Evolutionary conservation across 2,888 invertebrate species (phyloP).

Genomic region (Synergus gifuensis): DNA sequence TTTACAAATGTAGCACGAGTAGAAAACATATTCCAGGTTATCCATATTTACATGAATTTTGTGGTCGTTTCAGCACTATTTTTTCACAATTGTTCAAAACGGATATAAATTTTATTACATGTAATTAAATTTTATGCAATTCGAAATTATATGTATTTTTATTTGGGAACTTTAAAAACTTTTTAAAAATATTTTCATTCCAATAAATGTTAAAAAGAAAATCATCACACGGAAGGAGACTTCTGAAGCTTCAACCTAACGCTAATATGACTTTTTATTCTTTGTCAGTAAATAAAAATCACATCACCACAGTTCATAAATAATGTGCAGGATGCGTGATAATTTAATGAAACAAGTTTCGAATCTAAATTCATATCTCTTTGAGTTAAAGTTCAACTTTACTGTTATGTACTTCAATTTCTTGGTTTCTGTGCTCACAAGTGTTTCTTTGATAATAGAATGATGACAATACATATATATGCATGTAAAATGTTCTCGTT

Average conservation of each 20-base stretch:
- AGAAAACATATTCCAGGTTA: neutral
- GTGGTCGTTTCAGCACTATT: neutral
- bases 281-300: neutral
- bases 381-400: neutral
- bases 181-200: too few species aligned
- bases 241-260: too few species aligned
- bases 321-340: neutral
- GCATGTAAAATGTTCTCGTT: neutral
- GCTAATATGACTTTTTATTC: neutral
- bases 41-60: neutral
- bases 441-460: too few species aligned
- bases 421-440: neutral
- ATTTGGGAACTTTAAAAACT: too few species aligned
- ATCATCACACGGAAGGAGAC: too few species aligned
- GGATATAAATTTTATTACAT: neutral
- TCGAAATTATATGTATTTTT: neutral
- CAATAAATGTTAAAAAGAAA: too few species aligned
- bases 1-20: constrained; percentile 14
- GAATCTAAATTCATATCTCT: neutral
- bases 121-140: neutral
- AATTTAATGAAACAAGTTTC: neutral
- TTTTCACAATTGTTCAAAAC: neutral
- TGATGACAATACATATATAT: neutral
- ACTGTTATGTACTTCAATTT: neutral
- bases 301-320: neutral